Evolutionary conservation across 2,888 invertebrate species (phyloP), one percentile per base, ranked within the genome.

Genomic region (Himalopsyche anomala): DNA sequence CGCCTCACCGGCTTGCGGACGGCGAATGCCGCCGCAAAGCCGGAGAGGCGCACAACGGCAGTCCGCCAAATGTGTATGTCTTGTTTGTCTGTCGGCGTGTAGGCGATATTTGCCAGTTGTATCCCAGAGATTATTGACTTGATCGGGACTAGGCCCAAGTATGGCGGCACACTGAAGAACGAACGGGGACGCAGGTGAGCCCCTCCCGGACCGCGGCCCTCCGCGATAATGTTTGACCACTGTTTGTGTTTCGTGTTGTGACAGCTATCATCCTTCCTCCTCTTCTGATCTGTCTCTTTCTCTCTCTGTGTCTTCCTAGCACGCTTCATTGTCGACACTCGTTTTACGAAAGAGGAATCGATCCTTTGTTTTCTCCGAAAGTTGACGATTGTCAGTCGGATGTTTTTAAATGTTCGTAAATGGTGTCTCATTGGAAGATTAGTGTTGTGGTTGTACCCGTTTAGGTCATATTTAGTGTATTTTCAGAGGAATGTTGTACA

Each of bases 51-150:
- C 83, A 19, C 42, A 38, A 45, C 51, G 69, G 38, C 42, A 45
- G 79, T 28, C 86, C 38, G 56, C 19, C 55, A 91, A 92, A 92
- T 92, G 92, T 93, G 92, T 93, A 94, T 94, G 93, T 82, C 82
- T 85, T 85, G 85, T 85, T 83, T 85, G 85, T 85, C 94, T 93
- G 93, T 92, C 93, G 93, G 93, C 94, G 94, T 94, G 93, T 94
- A 99, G 99, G 99, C 99, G 95, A 99, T 99, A 96, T 99, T 99
- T 97, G 99, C 99, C 95, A 99, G 98, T 96, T 99, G 99, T 96
- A 99, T 99, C 95, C 99, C 99, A 94, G 99, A 99, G 97, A 99
- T 99, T 95, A 99, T 99, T 95, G 99, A 99, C 96, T 98, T 99
- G 96, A 98, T 99, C 95, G 99, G 99, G 94, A 98, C 98, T 95